These are phyloP conservation scores for Standfussiana lucernea DNA, from an alignment of 2,888 invertebrate genomes.

Conservation along the genomic window DNA sequence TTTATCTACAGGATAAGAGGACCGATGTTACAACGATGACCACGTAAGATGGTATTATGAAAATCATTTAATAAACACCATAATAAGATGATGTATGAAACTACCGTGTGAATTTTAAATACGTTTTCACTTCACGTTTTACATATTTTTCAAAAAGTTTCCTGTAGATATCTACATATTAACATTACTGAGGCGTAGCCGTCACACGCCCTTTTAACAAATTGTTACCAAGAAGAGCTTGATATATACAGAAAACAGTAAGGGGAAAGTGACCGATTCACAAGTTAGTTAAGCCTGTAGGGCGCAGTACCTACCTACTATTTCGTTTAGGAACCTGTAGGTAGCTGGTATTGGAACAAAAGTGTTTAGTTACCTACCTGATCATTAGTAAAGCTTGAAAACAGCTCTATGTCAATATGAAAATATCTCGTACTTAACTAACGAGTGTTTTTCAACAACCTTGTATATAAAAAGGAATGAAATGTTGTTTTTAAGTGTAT, in stretches of 20 bases:
- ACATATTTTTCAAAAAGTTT: conserved; percentile 33
- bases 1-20: not conserved
- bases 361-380: not conserved
- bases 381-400: not conserved
- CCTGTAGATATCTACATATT: conserved; percentile 19
- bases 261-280: conserved; percentile 15
- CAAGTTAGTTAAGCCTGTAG: not conserved
- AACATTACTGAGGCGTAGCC: conserved; percentile 19
- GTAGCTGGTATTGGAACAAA: not conserved
- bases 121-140: conserved; percentile 36
- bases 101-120: conserved; percentile 12
- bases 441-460: conserved; percentile 6
- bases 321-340: not conserved
- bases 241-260: conserved; percentile 21
- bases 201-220: conserved; percentile 14
- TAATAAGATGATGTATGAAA: not conserved
- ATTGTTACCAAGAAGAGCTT: conserved; percentile 45
- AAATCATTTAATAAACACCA: not conserved
- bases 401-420: not conserved
- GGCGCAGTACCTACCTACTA: not conserved
- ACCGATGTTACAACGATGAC: not conserved
- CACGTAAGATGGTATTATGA: conserved; percentile 13
- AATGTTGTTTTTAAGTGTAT: conserved; percentile 33
- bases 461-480: conserved; percentile 4
- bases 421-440: not conserved